These are phyloP conservation scores for Teleopsis dalmanni DNA, from an alignment of 1,140 invertebrate species.

Conservation along the genomic window DNA sequence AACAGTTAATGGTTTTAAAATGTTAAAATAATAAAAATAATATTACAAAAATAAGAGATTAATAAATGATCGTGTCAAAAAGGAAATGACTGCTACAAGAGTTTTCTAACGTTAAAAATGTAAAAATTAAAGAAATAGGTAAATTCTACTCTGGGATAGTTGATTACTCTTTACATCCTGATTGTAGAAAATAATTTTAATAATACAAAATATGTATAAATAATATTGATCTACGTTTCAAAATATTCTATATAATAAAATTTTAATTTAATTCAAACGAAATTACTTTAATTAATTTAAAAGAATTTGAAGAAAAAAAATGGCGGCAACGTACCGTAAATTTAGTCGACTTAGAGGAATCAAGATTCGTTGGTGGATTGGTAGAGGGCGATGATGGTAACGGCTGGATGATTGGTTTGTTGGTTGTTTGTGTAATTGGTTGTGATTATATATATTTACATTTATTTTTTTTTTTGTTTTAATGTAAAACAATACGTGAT, in stretches of 20 bases:
- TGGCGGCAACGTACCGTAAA: slow-evolving; percentile 24
- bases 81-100: no score
- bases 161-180: no score
- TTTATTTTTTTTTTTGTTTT: no score
- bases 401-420: slow-evolving; percentile 8
- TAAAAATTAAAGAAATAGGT: no score
- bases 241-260: not conserved
- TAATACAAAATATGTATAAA: not conserved
- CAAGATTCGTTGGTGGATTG: slow-evolving; percentile 19
- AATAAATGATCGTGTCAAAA: no score
- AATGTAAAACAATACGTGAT: slow-evolving; percentile 6
- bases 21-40: no score
- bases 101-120: no score
- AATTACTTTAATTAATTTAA: not conserved
- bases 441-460: no score
- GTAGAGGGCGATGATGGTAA: slow-evolving; percentile 13
- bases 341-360: slow-evolving; percentile 21
- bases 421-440: slow-evolving; percentile 10
- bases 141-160: no score
- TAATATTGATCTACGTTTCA: not conserved
- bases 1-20: no score
- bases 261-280: not conserved
- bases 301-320: slow-evolving; percentile 5
- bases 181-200: no score
- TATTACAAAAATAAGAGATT: no score